phyloP scores from a whole-genome alignment of 2,113 vertebrate species.

The Oreochromis spilurus region DNA sequence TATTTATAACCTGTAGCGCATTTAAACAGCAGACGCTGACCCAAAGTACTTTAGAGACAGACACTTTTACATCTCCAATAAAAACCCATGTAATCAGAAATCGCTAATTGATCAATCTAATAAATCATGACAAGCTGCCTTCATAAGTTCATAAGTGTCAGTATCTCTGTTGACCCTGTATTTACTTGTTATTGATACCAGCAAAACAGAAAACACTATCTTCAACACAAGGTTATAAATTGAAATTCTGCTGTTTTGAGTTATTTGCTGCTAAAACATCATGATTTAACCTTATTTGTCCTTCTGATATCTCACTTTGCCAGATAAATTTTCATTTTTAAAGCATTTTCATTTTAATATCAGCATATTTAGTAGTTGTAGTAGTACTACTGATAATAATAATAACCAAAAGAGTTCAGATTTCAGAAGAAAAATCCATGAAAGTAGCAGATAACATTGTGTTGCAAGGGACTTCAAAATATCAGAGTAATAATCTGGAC shows the following conservation, averaged over 20 bases:
- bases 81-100: neutral
- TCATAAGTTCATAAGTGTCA: neutral
- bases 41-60: neutral
- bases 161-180: neutral
- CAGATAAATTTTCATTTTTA: neutral
- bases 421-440: neutral
- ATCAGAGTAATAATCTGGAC: neutral
- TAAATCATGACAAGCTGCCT: neutral
- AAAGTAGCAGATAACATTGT: neutral
- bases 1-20: neutral
- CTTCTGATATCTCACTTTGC: neutral
- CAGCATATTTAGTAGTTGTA: neutral
- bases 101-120: neutral
- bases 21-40: neutral
- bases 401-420: neutral
- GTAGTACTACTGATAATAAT: neutral
- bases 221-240: neutral
- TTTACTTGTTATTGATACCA: neutral
- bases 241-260: neutral
- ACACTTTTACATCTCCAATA: neutral
- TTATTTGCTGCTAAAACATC: neutral
- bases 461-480: neutral
- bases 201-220: neutral
- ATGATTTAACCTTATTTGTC: neutral
- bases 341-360: neutral